phyloP scores from a whole-genome alignment of 2,888 invertebrate genomes.

The Macaria liturata region DNA sequence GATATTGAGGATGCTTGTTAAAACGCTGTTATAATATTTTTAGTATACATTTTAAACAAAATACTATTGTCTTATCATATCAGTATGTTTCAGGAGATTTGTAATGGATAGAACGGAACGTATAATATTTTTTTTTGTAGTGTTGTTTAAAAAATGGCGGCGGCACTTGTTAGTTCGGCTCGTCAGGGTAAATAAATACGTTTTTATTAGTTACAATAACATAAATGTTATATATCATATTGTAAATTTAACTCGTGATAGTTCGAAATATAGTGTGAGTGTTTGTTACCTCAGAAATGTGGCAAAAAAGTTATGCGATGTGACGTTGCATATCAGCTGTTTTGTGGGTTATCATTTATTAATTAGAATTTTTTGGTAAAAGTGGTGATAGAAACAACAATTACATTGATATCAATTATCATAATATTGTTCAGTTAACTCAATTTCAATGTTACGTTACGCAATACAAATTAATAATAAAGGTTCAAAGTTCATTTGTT shows the following conservation, averaged over 20 bases:
- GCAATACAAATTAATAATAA: slow-evolving; percentile 63
- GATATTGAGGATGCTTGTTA: too few relatives aligned
- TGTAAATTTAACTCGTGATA: too few relatives aligned
- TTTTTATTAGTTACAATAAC: slow-evolving; percentile 39
- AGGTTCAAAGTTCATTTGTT: slow-evolving; percentile 75
- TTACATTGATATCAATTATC: slow-evolving; percentile 2
- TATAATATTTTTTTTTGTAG: too few relatives aligned
- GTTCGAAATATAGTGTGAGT: slow-evolving; percentile 7
- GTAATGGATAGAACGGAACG: slow-evolving; percentile 41
- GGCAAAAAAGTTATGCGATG: slow-evolving; percentile 39
- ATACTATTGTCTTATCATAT: too few relatives aligned
- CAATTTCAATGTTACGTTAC: slow-evolving; percentile 46
- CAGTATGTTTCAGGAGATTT: too few relatives aligned
- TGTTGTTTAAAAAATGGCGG: slow-evolving; percentile 70
- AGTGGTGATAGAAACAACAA: not conserved
- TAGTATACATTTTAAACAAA: too few relatives aligned
- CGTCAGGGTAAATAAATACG: slow-evolving; percentile 77
- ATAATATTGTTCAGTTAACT: not conserved
- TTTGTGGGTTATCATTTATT: slow-evolving; percentile 40
- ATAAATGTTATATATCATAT: slow-evolving; percentile 5
- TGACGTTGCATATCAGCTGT: slow-evolving; percentile 68
- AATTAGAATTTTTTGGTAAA: slow-evolving; percentile 1
- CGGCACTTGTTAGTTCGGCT: slow-evolving; percentile 80
- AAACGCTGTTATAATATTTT: too few relatives aligned
- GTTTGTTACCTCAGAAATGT: slow-evolving; percentile 9